Base-by-base conservation (phyloP, 2,888 invertebrate genomes). In the Stenolophus ochropezus region DNA sequence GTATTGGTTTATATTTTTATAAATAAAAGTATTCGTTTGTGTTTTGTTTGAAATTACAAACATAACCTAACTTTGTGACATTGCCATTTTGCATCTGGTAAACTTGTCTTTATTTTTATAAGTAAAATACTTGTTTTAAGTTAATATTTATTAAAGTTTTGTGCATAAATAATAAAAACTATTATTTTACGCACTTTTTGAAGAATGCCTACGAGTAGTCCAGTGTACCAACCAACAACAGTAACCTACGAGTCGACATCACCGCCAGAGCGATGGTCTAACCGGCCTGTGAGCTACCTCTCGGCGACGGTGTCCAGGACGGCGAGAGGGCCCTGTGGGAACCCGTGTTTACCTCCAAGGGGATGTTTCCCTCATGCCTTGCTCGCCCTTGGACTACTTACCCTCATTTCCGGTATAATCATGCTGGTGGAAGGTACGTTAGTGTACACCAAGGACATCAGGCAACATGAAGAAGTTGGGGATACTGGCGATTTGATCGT, bases 211-310 rank as follows among this genome's bases (percentile, higher is more conserved):
- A 91, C 92, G 81, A 90, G 90, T 83, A 93, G 93, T 87, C 94
- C 94, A 82, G 94, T 95, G 69, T 95, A 95, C 89, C 94, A 94
- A 88, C 94, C 95, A 14, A 95, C 95, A 83, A 95, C 95, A 84
- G 94, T 94, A 84, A 94, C 94, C 79, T 94, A 94, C 87, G 94
- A 94, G 88, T 86, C 90, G 83, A 87, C 89, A 85, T 85, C 87
- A 58, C 86, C 87, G 8, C 87, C 86, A 81, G 88, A 89, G 53
- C 84, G 87, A 73, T 88, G 89, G 88, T 87, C 88, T 20, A 87
- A 89, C 69, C 86, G 88, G 85, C 88, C 90, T 82, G 87, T 89
- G 77, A 88, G 89, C 83, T 88, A 89, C 87, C 84, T 90, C 84
- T 87, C 88, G 83, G 86, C 86, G 84, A 86, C 89, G 71, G 92